phyloP scores from a whole-genome alignment of 2,113 vertebrate species.

The Propithecus coquereli region DNA sequence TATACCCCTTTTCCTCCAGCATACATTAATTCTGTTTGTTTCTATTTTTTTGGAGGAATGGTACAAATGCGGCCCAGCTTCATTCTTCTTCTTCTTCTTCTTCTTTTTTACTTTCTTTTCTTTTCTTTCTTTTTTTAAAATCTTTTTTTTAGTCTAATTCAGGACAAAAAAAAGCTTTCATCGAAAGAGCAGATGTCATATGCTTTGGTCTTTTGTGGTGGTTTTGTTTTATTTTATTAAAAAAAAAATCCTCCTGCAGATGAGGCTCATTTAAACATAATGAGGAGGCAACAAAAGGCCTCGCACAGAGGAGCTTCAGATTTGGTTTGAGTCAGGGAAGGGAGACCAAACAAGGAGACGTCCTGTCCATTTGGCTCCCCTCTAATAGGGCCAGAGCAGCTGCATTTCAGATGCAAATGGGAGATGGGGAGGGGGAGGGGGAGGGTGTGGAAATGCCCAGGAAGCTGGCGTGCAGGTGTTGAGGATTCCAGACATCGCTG shows the following conservation, averaged over 20 bases:
- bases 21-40: conserved; percentile 17
- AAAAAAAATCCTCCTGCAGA: conserved; percentile 47
- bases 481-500: conserved; percentile 78
- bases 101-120: not conserved
- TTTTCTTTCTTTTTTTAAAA: not conserved
- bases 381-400: conserved; percentile 68
- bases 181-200: conserved; percentile 74
- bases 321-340: not conserved
- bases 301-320: conserved; percentile 50
- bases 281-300: conserved; percentile 51
- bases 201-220: conserved; percentile 73
- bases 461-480: conserved; percentile 81
- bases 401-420: conserved; percentile 80
- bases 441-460: conserved; percentile 68
- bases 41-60: not conserved
- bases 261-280: conserved; percentile 80
- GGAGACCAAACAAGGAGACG: conserved; percentile 62
- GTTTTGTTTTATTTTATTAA: conserved; percentile 69
- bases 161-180: conserved; percentile 68
- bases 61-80: conserved; percentile 21
- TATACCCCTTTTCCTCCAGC: not conserved
- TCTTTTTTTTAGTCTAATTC: conserved; percentile 57
- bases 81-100: not conserved
- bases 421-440: not conserved
- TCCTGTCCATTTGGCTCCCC: conserved; percentile 55